Conservation (phyloP, 2,888 invertebrate genomes). For the Tinea trinotella region DNA sequence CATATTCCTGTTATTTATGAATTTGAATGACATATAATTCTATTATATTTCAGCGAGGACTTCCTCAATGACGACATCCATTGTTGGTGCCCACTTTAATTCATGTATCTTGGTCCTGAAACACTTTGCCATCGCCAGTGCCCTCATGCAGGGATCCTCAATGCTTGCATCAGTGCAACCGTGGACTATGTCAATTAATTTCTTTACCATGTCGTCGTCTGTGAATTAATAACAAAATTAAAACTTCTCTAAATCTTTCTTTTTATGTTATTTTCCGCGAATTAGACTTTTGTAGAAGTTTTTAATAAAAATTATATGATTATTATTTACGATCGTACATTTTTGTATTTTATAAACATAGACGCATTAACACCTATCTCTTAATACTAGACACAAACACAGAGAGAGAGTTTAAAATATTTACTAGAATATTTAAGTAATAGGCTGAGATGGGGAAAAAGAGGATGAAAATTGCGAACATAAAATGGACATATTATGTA, state of each 20-base stretch:
- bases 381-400: no score
- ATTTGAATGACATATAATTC: no score
- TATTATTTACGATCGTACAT: no score
- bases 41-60: constrained; percentile 21
- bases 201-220: constrained; percentile 41
- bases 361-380: no score
- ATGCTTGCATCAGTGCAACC: constrained; percentile 29
- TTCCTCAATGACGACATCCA: constrained; percentile 28
- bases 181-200: constrained; percentile 38
- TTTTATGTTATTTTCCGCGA: not conserved
- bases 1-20: no score
- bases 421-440: no score
- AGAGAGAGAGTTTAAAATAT: no score
- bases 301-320: not conserved
- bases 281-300: not conserved
- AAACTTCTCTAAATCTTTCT: constrained; percentile 5
- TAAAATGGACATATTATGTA: no score
- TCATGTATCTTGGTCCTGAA: constrained; percentile 45
- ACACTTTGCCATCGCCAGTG: constrained; percentile 37
- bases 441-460: no score
- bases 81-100: constrained; percentile 41
- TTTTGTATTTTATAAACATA: no score
- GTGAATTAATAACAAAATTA: constrained; percentile 11
- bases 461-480: no score
- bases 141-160: constrained; percentile 31